These are phyloP conservation scores for Timandra comae DNA, from an alignment of 2,888 invertebrate species.

Conservation along the genomic window DNA sequence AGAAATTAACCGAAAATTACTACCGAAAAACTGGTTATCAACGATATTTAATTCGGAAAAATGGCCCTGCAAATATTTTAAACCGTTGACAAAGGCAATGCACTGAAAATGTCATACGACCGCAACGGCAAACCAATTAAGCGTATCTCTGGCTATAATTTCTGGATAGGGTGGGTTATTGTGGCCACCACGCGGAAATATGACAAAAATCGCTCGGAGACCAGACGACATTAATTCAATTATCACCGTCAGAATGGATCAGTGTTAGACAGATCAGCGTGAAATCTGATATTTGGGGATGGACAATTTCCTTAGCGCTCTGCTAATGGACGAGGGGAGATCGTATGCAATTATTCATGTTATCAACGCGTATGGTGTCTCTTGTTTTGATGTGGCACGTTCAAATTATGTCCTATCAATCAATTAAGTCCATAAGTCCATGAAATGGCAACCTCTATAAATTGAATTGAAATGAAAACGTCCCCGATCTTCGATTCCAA, in stretches of 20 bases:
- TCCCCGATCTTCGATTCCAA: no score
- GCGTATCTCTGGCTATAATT: slow-evolving; percentile 66
- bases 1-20: slow-evolving; percentile 1
- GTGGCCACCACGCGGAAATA: slow-evolving; percentile 46
- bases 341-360: slow-evolving; percentile 46
- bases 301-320: slow-evolving; percentile 60
- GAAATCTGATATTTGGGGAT: slow-evolving; percentile 73
- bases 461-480: no score
- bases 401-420: background rate
- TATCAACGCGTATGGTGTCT: slow-evolving; percentile 31
- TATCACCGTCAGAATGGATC: slow-evolving; percentile 66
- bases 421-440: background rate
- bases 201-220: slow-evolving; percentile 63
- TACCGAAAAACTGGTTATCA: slow-evolving; percentile 14
- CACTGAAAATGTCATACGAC: slow-evolving; percentile 69
- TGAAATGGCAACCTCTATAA: no score
- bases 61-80: slow-evolving; percentile 50
- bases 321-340: slow-evolving; percentile 64
- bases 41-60: slow-evolving; percentile 55
- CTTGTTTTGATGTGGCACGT: slow-evolving; percentile 6
- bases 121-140: slow-evolving; percentile 73
- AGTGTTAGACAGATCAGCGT: slow-evolving; percentile 68
- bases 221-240: slow-evolving; percentile 72
- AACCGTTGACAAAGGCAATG: slow-evolving; percentile 71
- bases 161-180: slow-evolving; percentile 36